A percentile compares a stretch with the other conserved stretches of the same genome.
Evolutionary conservation across 2,888 invertebrate species (phyloP).

Genomic region (Drosophila macrospina): DNA sequence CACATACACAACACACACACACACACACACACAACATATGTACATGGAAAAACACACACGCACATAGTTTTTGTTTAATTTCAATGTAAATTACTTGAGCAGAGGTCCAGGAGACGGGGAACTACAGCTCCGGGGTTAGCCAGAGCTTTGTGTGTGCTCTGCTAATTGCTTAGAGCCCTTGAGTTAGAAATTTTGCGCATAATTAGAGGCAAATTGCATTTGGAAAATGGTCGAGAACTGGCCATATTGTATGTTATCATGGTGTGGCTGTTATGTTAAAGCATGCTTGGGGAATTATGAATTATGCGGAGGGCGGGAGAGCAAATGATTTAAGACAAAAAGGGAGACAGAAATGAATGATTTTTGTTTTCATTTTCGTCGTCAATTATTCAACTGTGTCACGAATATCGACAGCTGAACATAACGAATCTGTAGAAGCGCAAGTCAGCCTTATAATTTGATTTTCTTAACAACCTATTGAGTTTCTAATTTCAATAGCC

Average conservation of each 20-base stretch:
- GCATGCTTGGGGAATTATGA: constrained; percentile 37
- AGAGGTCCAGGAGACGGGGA: constrained; percentile 6
- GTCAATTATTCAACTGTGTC: neutral
- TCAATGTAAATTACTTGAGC: constrained; percentile 78
- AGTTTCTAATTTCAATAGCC: constrained; percentile 4
- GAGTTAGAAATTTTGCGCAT: constrained; percentile 81
- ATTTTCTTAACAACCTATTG: constrained; percentile 2
- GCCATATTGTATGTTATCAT: constrained; percentile 9
- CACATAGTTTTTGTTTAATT: constrained; percentile 76
- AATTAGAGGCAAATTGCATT: constrained; percentile 80
- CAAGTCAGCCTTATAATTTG: constrained; percentile 2
- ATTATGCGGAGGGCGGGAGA: constrained; percentile 9
- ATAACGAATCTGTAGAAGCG: neutral
- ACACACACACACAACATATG: constrained; percentile 3
- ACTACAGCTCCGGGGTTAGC: constrained; percentile 24
- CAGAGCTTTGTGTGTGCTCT: constrained; percentile 48
- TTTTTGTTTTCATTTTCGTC: neutral
- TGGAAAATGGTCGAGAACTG: constrained; percentile 59
- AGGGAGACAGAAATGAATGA: neutral
- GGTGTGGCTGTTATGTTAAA: constrained; percentile 12
- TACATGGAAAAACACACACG: constrained; percentile 22
- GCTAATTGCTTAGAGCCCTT: constrained; percentile 78
- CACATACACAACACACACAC: constrained; percentile 14
- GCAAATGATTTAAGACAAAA: neutral
- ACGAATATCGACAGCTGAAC: neutral